Base-by-base conservation (phyloP, 1,140 invertebrate genomes). In the Tachypleus tridentatus region DNA sequence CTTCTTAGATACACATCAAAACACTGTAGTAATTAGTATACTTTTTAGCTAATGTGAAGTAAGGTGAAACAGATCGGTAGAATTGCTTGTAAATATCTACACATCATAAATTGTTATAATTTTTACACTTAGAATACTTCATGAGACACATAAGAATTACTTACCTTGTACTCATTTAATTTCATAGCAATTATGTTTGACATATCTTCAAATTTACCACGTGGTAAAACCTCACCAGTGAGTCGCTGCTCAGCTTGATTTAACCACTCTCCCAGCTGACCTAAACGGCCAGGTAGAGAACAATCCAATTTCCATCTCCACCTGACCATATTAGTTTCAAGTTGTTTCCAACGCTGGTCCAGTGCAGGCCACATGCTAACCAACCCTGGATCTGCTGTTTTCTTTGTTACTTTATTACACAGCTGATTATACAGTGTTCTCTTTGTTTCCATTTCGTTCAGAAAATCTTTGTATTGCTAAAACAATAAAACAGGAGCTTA, bases 261-360 rank as follows among this genome's bases (percentile, higher is more conserved):
- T 8, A 97, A 75, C 91, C 93, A 95, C 74, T 89, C 87, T n/a
- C 89, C 92, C 8, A 94, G 82, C 64, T 85, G 80, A 57, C 87
- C 86, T 59, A 97, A 85, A 71, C 88, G 86, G 51, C 88, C 89
- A 5, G 91, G 90, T 50, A 97, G 77, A 64, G 82, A 81, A 0
- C 87, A 84, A 75, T 97, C 93, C 67, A 96, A 77, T 10, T 86
- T 76, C 87, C 88, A 89, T 58, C 89, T 82, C 91, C 91, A 94
- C 72, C 85, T 82, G n/a, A 51, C 10, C 6, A 69, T 49, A 48
- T 64, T 62, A 49, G 67, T 64, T 10, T 66, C 67, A 11, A 74
- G 63, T 57, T 67, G 58, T 51, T 63, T 67, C 73, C 73, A 74
- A 10, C 70, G 65, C 29, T 69, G 64, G 3, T 69, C 57, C 48